Percentiles rank a stretch among this genome's conserved stretches.
phyloP scores from a whole-genome alignment of 2,113 vertebrate species.

The Mustela nigripes region DNA sequence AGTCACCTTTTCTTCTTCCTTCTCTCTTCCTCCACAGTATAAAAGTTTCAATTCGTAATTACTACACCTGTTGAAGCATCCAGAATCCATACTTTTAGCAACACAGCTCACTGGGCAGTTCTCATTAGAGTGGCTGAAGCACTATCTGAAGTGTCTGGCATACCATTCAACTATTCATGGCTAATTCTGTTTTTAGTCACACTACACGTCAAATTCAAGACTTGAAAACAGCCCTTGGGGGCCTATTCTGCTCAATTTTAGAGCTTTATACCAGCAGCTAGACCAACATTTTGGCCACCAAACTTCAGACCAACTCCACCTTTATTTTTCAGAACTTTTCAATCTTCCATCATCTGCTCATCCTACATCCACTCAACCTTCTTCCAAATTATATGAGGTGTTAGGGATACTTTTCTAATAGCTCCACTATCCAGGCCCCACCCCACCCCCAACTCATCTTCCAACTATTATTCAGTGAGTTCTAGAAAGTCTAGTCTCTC shows the following conservation, averaged over 20 bases:
- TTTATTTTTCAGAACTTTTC: conserved; percentile 23
- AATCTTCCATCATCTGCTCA: background rate
- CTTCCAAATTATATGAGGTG: background rate
- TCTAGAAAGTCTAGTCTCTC: background rate
- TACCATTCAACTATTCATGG: background rate
- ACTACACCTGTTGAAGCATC: background rate
- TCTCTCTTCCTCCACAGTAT: background rate
- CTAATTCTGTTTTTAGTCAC: background rate
- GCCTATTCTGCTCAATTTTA: background rate
- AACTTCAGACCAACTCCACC: background rate
- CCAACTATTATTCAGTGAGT: background rate
- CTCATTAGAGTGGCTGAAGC: background rate
- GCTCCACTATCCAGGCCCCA: background rate
- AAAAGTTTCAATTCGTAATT: conserved; percentile 26
- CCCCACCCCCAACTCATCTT: background rate
- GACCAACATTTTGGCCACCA: background rate
- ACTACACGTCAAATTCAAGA: background rate
- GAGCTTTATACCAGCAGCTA: background rate
- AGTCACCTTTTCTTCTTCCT: background rate
- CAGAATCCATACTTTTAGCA: background rate
- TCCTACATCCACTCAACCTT: background rate
- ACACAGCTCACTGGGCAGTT: background rate
- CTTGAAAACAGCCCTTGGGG: background rate
- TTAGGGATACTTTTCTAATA: conserved; percentile 3
- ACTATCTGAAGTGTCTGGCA: background rate